Percentiles rank a stretch among this genome's conserved stretches.
Evolutionary conservation across 2,888 invertebrate species (phyloP).

Genomic region (Ichneumoninae sp.): DNA sequence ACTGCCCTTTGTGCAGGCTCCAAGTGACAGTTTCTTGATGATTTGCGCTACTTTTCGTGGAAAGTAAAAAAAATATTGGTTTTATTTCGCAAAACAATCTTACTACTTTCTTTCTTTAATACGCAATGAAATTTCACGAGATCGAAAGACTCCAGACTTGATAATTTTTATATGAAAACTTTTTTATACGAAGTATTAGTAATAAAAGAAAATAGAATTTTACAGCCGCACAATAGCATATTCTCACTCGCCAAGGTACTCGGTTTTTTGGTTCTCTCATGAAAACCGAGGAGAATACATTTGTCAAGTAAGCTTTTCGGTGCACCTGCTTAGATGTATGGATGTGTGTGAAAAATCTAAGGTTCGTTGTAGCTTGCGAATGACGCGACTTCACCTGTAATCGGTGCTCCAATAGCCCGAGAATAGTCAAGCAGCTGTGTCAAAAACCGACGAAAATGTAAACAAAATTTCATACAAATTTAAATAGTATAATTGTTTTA

Average conservation of each 20-base stretch:
- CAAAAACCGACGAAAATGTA: background rate
- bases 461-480: conserved; percentile 1
- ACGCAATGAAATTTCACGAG: conserved; percentile 1
- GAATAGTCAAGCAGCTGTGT: background rate
- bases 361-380: background rate
- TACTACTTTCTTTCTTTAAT: background rate
- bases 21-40: background rate
- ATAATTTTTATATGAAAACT: conserved; percentile 9
- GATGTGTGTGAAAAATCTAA: background rate
- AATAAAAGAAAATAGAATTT: background rate
- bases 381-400: background rate
- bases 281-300: background rate
- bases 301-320: background rate
- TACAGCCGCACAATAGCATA: conserved; percentile 14
- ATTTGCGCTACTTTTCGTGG: background rate
- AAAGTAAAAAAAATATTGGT: background rate
- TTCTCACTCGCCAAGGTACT: background rate
- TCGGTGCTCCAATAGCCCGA: background rate
- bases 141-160: background rate
- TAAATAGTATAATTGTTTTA: background rate
- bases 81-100: background rate
- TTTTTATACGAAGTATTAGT: conserved; percentile 20
- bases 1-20: conserved; percentile 6
- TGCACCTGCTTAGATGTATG: conserved; percentile 11
- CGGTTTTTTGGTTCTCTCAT: background rate